phyloP scores from a whole-genome alignment of 2,888 invertebrate genomes.

The Harpagoxenus sublaevis region DNA sequence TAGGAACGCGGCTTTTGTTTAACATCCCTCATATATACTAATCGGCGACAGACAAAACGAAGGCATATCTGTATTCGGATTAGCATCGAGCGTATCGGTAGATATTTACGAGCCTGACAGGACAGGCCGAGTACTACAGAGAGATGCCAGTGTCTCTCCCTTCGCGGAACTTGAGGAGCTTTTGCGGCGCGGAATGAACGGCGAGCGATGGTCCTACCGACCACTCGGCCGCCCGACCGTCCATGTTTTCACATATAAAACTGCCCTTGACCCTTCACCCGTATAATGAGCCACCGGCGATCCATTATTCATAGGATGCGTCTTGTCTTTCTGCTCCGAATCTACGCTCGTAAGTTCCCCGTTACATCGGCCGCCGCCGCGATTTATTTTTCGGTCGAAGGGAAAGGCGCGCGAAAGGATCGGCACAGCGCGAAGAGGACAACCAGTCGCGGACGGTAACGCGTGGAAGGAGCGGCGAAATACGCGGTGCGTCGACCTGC shows the following conservation, averaged over 20 bases:
- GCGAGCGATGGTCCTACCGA: constrained; percentile 58
- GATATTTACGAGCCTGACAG: constrained; percentile 80
- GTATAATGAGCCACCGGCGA: constrained; percentile 81
- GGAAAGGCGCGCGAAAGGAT: constrained; percentile 49
- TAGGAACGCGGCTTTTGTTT: constrained; percentile 56
- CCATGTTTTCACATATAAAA: constrained; percentile 80
- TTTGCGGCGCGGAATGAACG: constrained; percentile 58
- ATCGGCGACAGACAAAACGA: constrained; percentile 76
- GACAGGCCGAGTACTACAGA: constrained; percentile 70
- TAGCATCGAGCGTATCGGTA: constrained; percentile 79
- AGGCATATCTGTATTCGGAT: constrained; percentile 83
- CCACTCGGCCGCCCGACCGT: constrained; percentile 68
- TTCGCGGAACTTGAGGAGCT: constrained; percentile 57
- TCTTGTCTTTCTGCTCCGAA: constrained; percentile 81
- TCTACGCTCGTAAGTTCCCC: constrained; percentile 79
- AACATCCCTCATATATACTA: constrained; percentile 77
- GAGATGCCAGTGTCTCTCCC: constrained; percentile 43
- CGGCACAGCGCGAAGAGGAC: constrained; percentile 27
- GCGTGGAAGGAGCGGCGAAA: constrained; percentile 38
- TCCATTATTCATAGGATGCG: constrained; percentile 84
- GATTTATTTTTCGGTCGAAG: constrained; percentile 73
- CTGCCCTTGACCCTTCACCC: constrained; percentile 83
- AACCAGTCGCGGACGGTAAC: constrained; percentile 31
- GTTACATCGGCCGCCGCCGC: constrained; percentile 75
- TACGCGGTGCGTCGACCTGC: constrained; percentile 46